These are phyloP conservation scores for Eudemis profundana DNA, from an alignment of 2,888 invertebrate genomes.

Conservation along the genomic window DNA sequence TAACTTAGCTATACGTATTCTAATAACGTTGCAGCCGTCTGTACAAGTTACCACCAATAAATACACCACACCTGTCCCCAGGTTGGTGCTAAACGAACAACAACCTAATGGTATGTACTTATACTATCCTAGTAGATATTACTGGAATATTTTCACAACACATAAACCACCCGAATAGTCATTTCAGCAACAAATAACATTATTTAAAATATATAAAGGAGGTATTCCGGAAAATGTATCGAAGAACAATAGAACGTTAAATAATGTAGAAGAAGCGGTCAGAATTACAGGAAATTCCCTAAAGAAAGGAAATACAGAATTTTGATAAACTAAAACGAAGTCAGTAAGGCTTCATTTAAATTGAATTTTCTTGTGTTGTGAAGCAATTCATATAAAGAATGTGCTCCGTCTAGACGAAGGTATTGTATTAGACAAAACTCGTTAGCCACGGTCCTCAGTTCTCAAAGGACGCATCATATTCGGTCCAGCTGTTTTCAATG, in stretches of 20 bases:
- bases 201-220: background rate
- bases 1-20: too few relatives aligned
- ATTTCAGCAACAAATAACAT: background rate
- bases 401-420: slow-evolving; percentile 34
- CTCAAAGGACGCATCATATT: slow-evolving; percentile 39
- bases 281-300: background rate
- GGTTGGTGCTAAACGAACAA: background rate
- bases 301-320: background rate
- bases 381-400: slow-evolving; percentile 14
- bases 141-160: background rate
- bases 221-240: background rate
- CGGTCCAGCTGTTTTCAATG: slow-evolving; percentile 37
- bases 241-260: slow-evolving; percentile 3
- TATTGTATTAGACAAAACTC: slow-evolving; percentile 37
- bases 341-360: background rate
- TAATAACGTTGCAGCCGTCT: too few relatives aligned
- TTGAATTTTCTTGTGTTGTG: background rate
- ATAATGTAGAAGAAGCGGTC: background rate
- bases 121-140: background rate
- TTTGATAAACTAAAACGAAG: background rate
- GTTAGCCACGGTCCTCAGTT: slow-evolving; percentile 30
- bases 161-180: background rate
- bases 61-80: background rate
- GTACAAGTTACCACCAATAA: too few relatives aligned
- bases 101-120: background rate